A percentile compares a stretch with the other conserved stretches of the same genome.
Evolutionary conservation across 2,888 invertebrate genomes (phyloP).

Genomic region (Strigamia crassipes): DNA sequence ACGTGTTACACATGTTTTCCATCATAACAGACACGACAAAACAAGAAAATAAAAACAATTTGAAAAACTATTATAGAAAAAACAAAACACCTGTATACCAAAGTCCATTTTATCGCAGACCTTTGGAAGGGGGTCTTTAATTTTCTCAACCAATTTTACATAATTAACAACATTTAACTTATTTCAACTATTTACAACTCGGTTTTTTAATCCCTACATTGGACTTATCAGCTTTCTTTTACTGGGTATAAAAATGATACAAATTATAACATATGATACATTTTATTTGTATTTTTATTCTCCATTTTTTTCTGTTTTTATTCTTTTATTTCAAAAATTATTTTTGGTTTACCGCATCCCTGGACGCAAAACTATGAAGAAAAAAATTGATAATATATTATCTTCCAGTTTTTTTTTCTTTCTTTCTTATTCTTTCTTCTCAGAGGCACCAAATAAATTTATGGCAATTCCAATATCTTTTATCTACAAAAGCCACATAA

Average conservation of each 20-base stretch:
- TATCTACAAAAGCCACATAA: not conserved
- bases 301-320: not conserved
- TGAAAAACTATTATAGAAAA: no score
- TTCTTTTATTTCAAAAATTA: not conserved
- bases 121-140: not conserved
- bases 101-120: not conserved
- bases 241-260: conserved; percentile 44
- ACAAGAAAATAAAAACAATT: not conserved
- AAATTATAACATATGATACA: conserved; percentile 44
- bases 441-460: not conserved
- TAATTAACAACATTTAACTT: conserved; percentile 44
- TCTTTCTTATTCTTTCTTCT: conserved; percentile 14
- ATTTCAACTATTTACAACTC: conserved; percentile 36
- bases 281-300: conserved; percentile 3
- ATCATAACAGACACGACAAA: not conserved
- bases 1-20: not conserved
- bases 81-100: not conserved
- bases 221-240: conserved; percentile 11
- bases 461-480: not conserved
- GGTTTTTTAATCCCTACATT: conserved; percentile 17
- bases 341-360: not conserved
- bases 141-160: not conserved
- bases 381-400: conserved; percentile 1
- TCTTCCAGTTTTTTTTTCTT: not conserved
- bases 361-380: not conserved